A percentile compares a stretch with the other conserved stretches of the same genome.
phyloP scores from a whole-genome alignment of 2,113 vertebrate genomes.

The Cyphomyrus discorhynchus region DNA sequence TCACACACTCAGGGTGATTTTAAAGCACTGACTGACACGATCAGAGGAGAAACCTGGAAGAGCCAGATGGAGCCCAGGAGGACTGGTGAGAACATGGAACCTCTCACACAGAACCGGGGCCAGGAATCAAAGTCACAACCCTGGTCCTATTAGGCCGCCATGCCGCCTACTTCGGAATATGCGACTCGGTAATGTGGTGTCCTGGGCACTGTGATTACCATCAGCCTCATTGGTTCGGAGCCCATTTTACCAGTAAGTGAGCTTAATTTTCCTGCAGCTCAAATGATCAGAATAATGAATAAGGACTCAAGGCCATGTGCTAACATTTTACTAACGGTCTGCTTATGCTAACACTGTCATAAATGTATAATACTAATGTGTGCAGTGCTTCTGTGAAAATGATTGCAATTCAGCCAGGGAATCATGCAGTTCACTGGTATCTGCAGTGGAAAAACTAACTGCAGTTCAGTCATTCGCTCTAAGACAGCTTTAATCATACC shows the following conservation, averaged over 20 bases:
- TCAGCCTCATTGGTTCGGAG: conserved; percentile 6
- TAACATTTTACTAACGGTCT: conserved; percentile 1
- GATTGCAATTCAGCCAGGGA: neutral
- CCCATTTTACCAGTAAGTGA: neutral
- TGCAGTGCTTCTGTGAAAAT: neutral
- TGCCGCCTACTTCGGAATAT: neutral
- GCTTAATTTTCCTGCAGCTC: neutral
- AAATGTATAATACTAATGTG: neutral
- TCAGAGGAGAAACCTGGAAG: neutral
- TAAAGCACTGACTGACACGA: neutral
- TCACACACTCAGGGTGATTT: neutral
- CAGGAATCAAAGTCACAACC: neutral
- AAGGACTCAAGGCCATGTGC: neutral
- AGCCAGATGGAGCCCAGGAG: neutral
- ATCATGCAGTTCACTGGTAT: neutral
- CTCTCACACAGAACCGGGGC: neutral
- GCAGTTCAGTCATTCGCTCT: neutral
- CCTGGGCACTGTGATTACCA: neutral
- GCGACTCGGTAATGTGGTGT: neutral
- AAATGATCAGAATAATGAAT: conserved; percentile 1
- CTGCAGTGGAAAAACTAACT: neutral
- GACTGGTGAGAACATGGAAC: neutral
- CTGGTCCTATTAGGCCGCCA: neutral
- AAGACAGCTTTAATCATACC: neutral
- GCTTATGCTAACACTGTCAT: neutral